Percentiles rank a stretch among this genome's conserved stretches.
Conservation (phyloP, 2,888 invertebrate genomes). For the Clitarchus hookeri region DNA sequence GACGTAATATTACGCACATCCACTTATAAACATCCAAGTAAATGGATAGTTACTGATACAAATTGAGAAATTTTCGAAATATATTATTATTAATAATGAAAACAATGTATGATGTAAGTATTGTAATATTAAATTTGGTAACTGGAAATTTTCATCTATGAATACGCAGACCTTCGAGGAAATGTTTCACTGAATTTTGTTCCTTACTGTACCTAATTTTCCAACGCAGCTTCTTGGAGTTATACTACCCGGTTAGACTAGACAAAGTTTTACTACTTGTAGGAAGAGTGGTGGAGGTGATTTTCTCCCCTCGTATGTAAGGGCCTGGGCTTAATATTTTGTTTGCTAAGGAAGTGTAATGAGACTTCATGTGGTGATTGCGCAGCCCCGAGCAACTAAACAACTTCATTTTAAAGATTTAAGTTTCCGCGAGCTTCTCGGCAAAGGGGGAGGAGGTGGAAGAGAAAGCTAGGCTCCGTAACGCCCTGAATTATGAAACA, state of each 20-base stretch:
- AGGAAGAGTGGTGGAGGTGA: not conserved
- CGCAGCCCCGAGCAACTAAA: not conserved
- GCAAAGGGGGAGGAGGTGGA: not conserved
- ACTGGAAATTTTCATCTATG: too few relatives aligned
- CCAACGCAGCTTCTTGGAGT: not conserved
- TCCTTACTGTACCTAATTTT: not conserved
- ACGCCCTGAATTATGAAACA: not conserved
- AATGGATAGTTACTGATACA: too few relatives aligned
- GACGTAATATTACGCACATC: too few relatives aligned
- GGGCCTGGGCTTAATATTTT: not conserved
- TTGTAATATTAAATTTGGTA: too few relatives aligned
- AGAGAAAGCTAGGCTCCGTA: not conserved
- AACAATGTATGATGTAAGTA: too few relatives aligned
- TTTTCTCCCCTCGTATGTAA: not conserved
- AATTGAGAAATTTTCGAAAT: too few relatives aligned
- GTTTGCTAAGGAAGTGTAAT: constrained; percentile 1
- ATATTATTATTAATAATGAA: too few relatives aligned
- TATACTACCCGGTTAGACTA: not conserved
- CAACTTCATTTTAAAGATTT: constrained; percentile 14
- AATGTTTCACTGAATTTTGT: not conserved
- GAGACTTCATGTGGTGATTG: constrained; percentile 14
- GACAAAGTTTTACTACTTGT: not conserved
- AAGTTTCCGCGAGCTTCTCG: not conserved
- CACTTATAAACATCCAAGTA: too few relatives aligned
- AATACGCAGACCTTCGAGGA: too few relatives aligned